A percentile compares a stretch with the other conserved stretches of the same genome.
Conservation (phyloP, 1,140 invertebrate genomes). For the Lasioglossum albipes region DNA sequence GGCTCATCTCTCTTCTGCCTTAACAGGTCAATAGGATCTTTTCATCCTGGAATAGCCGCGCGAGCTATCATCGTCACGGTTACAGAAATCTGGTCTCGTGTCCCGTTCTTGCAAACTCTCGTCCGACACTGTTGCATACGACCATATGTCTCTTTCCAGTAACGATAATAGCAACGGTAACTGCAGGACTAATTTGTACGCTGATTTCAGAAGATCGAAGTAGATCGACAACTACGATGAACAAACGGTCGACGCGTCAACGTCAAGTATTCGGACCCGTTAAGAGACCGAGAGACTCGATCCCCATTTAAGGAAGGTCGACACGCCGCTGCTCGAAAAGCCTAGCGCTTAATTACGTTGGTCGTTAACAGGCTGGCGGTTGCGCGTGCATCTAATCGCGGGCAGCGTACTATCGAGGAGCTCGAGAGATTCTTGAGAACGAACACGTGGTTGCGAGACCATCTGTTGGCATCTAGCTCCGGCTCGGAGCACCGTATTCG, state of each 20-base stretch:
- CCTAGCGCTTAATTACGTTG: constrained; percentile 12
- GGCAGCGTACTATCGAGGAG: constrained; percentile 47
- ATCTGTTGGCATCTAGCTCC: constrained; percentile 72
- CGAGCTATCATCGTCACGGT: neutral
- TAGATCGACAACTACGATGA: too few species aligned
- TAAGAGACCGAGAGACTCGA: too few species aligned
- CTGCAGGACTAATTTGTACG: too few species aligned
- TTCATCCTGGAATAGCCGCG: constrained; percentile 41
- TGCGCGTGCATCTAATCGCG: constrained; percentile 48
- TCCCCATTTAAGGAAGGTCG: too few species aligned
- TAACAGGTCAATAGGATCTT: constrained; percentile 68
- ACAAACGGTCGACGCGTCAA: too few species aligned
- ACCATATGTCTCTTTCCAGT: too few species aligned
- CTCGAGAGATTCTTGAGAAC: constrained; percentile 67
- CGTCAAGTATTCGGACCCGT: too few species aligned
- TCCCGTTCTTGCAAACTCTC: neutral
- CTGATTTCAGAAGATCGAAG: too few species aligned
- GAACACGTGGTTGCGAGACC: constrained; percentile 73
- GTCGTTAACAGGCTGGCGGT: constrained; percentile 21
- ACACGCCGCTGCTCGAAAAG: too few species aligned
- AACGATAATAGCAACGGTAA: too few species aligned
- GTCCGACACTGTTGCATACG: too few species aligned
- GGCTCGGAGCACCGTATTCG: constrained; percentile 18
- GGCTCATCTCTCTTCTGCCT: constrained; percentile 44
- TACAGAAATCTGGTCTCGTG: too few species aligned